Conservation (phyloP, 2,113 vertebrate genomes). For the Heterochromis multidens region DNA sequence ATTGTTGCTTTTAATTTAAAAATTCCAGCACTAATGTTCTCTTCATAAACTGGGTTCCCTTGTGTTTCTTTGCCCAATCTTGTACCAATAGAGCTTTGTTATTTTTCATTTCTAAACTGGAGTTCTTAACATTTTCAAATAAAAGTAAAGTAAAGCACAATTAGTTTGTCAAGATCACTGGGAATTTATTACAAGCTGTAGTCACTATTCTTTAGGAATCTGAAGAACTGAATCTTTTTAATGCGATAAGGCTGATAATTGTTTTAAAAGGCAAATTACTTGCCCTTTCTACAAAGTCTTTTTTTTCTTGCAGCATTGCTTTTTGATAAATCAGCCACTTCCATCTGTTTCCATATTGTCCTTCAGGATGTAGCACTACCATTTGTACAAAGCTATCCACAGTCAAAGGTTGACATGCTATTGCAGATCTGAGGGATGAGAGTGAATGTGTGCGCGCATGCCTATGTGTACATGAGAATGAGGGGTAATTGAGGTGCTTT, state of each 20-base stretch:
- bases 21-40: not conserved
- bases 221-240: not conserved
- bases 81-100: not conserved
- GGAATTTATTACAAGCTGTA: not conserved
- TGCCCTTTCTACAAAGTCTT: not conserved
- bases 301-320: not conserved
- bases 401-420: conserved; percentile 42
- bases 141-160: not conserved
- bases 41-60: not conserved
- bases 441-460: not conserved
- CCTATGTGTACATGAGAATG: conserved; percentile 15
- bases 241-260: not conserved
- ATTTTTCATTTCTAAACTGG: not conserved
- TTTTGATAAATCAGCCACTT: conserved; percentile 1
- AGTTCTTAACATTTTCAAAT: not conserved
- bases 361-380: not conserved
- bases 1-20: not conserved
- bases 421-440: conserved; percentile 36
- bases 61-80: not conserved
- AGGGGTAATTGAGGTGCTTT: conserved; percentile 48
- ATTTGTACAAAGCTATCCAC: conserved; percentile 18
- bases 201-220: not conserved
- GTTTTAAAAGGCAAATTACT: not conserved
- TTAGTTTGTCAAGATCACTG: not conserved
- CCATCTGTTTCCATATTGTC: not conserved